Evolutionary conservation across 2,888 invertebrate species (phyloP).

Genomic region (Carcina quercana): DNA sequence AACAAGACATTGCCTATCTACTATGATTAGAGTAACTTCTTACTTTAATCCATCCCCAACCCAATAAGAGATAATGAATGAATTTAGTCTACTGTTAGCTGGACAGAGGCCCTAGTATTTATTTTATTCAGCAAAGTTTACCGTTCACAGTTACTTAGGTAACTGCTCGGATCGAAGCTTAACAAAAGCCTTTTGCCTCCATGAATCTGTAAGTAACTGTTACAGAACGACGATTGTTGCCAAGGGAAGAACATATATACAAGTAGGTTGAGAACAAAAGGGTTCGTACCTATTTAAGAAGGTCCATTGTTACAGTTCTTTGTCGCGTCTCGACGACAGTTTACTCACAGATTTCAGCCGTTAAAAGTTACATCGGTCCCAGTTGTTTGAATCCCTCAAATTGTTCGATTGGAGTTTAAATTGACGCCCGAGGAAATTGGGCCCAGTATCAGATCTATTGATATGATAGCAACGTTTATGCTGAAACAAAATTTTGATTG

Average conservation of each 20-base stretch:
- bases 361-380: constrained; percentile 3
- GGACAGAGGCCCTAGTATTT: too few species aligned
- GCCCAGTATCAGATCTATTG: constrained; percentile 1
- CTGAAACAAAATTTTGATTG: too few species aligned
- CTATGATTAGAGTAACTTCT: too few species aligned
- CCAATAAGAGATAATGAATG: too few species aligned
- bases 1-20: too few species aligned
- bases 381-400: constrained; percentile 9
- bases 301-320: constrained; percentile 36
- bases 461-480: too few species aligned
- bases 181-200: not conserved
- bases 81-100: too few species aligned
- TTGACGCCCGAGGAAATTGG: constrained; percentile 9
- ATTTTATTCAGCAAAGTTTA: too few species aligned
- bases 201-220: not conserved
- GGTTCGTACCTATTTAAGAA: constrained; percentile 45
- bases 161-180: not conserved
- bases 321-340: constrained; percentile 28
- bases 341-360: constrained; percentile 7
- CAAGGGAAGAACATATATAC: constrained; percentile 23
- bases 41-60: too few species aligned
- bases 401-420: constrained; percentile 11
- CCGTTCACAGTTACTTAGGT: too few species aligned
- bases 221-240: too few species aligned
- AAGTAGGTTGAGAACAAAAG: constrained; percentile 35